Base-by-base conservation (phyloP, 1,140 invertebrate genomes). In the Pogonomyrmex barbatus region DNA sequence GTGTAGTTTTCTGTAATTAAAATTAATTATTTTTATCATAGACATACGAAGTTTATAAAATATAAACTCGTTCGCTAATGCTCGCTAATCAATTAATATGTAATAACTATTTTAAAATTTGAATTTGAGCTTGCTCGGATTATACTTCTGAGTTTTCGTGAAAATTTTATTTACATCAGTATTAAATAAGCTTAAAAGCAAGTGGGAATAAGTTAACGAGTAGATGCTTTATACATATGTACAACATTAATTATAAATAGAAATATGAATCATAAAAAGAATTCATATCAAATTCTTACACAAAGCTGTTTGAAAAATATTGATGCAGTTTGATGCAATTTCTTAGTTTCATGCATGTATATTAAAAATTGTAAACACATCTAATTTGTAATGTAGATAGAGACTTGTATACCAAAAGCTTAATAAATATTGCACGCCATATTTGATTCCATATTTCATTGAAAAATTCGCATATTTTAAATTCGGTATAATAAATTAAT, bases 101-200 rank as follows among this genome's bases (percentile, higher is more conserved):
- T 60, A 60, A 60, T 30, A 14, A 62, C 0, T 62, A 77, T 62
- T 62, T 62, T 45, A 45, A 76, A 76, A 47, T 62, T 77, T 45
- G n/a, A 17, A 4, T 77, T 14, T 47, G 12, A 0, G 3, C 4
- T 45, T 45, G 9, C 42, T 8, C 30, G 14, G 8, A 63, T 36
- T 30, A 47, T 47, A 17, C 24, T 60, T 77, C 12, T 36, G 36
- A 62, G 14, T 77, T 77, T 17, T 62, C 42, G 14, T 77, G 30
- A 77, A 76, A 60, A 63, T 77, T 76, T 76, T 4, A 77, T 17
- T 45, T 12, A 14, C 30, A 47, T 77, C 10, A 60, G 2, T 54
- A 36, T 36, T 8, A 8, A 63, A 47, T 52, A 4, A 63, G 2
- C 30, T 77, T 36, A 24, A 77, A 62, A 63, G 14, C 17, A n/a